These are phyloP conservation scores for Sarcophaga carnaria DNA, from an alignment of 2,888 invertebrate species.

Conservation along the genomic window DNA sequence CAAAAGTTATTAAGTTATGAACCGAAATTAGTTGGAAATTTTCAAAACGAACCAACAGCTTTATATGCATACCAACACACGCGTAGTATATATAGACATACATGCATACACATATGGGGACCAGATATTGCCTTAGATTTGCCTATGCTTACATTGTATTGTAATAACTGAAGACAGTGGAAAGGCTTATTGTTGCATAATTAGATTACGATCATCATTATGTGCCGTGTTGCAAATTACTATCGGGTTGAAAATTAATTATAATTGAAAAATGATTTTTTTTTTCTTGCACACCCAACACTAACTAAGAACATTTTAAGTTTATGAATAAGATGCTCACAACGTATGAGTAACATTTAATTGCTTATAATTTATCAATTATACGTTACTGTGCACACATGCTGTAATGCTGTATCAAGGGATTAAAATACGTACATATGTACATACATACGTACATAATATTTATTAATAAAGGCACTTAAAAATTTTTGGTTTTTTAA, in stretches of 20 bases:
- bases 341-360: constrained; percentile 11
- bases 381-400: not conserved
- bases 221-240: constrained; percentile 52
- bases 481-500: too few relatives aligned
- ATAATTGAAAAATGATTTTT: constrained; percentile 65
- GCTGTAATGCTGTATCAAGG: not conserved
- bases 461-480: too few relatives aligned
- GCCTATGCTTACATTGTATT: constrained; percentile 5
- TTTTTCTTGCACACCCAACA: constrained; percentile 10
- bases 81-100: not conserved
- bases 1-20: constrained; percentile 5
- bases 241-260: constrained; percentile 60
- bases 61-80: too few relatives aligned
- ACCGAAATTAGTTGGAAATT: constrained; percentile 28
- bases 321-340: not conserved
- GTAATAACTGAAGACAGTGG: too few relatives aligned
- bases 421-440: not conserved
- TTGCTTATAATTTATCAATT: constrained; percentile 14
- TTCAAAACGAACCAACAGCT: not conserved
- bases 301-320: not conserved
- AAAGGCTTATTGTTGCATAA: constrained; percentile 18
- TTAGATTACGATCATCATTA: constrained; percentile 62
- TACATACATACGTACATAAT: too few relatives aligned
- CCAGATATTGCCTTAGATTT: not conserved
- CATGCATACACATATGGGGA: not conserved